These are phyloP conservation scores for Brachypalpus laphriformis DNA, from an alignment of 2,888 invertebrate genomes.

Conservation along the genomic window DNA sequence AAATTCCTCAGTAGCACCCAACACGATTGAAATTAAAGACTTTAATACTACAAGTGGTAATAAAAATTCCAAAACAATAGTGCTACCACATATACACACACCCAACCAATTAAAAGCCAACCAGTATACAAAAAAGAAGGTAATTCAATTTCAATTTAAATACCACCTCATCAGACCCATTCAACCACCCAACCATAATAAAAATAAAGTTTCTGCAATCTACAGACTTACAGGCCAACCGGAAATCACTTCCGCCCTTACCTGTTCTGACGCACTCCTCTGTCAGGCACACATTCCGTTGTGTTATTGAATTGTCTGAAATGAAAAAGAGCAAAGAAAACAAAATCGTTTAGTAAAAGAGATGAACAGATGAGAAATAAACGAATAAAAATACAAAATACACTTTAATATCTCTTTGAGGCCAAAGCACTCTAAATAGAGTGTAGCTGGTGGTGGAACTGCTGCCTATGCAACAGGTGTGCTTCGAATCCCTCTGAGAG, in stretches of 20 bases:
- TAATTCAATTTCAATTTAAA: slow-evolving; percentile 68
- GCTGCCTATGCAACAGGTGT: slow-evolving; percentile 53
- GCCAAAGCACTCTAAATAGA: slow-evolving; percentile 71
- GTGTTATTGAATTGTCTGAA: slow-evolving; percentile 75
- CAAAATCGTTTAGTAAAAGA: slow-evolving; percentile 36
- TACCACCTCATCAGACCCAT: slow-evolving; percentile 21
- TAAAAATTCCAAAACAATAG: slow-evolving; percentile 24
- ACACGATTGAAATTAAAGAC: neutral
- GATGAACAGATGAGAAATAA: slow-evolving; percentile 10
- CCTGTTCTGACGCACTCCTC: slow-evolving; percentile 86
- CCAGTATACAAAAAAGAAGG: slow-evolving; percentile 1
- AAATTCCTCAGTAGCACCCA: neutral
- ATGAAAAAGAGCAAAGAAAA: slow-evolving; percentile 59
- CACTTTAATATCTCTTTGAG: slow-evolving; percentile 65
- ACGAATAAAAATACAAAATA: slow-evolving; percentile 48
- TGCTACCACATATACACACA: neutral
- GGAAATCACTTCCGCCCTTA: slow-evolving; percentile 77
- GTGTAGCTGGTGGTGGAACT: no score
- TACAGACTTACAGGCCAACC: slow-evolving; percentile 44
- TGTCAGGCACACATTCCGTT: slow-evolving; percentile 84
- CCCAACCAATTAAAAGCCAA: slow-evolving; percentile 47
- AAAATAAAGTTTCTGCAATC: slow-evolving; percentile 62
- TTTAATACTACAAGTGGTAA: neutral
- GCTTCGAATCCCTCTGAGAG: neutral
- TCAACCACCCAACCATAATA: slow-evolving; percentile 13